Evolutionary conservation across 2,797 vertebrate genomes (phyloP), one percentile per base, ranked within the genome.

Genomic region (Champsocephalus gunnari): DNA sequence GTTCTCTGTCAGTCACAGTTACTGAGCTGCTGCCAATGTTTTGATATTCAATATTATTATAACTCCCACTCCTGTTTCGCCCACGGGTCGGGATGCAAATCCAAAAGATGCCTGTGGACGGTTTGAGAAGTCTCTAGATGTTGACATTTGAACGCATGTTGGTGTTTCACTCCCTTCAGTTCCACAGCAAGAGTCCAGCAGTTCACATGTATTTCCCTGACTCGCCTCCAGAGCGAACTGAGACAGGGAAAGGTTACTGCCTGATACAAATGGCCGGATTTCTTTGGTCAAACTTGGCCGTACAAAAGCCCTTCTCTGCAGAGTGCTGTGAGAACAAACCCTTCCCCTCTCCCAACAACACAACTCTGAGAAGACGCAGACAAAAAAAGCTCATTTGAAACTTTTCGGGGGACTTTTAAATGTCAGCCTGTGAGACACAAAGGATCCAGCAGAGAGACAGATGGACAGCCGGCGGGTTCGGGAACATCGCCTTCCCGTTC

Each of bases 371-470:
- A 59, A 32, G 44, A 61, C 74, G 16, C 49, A 38, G 12, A 85
- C 85, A 85, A 85, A 80, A 80, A n/a, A 5, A 57, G 66, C 76
- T 78, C 66, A 83, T 85, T 87, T 83, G 53, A 85, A 68, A 69
- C 41, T 38, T 67, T 67, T 48, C 3, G 28, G 64, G 60, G 56
- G 48, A 63, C 60, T 41, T 34, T 65, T 53, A 79, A 88, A 89
- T 86, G 88, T 88, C 86, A 87, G 75, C 59, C 76, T 62, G 78
- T 9, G 58, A 62, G 75, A 70, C 66, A 85, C 85, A 80, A 82
- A 80, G 66, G 50, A 53, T 54, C 67, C 77, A 55, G 50, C 76
- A 66, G 2, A 17, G 58, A 71, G 66, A 47, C 50, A 77, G 77
- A 82, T 56, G 62, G 65, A 80, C 61, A 59, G 63, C 7, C 34